These are phyloP conservation scores for Palythoa caribaeorum DNA, from an alignment of 92 coral and sea anemone genomes.

Conservation along the genomic window DNA sequence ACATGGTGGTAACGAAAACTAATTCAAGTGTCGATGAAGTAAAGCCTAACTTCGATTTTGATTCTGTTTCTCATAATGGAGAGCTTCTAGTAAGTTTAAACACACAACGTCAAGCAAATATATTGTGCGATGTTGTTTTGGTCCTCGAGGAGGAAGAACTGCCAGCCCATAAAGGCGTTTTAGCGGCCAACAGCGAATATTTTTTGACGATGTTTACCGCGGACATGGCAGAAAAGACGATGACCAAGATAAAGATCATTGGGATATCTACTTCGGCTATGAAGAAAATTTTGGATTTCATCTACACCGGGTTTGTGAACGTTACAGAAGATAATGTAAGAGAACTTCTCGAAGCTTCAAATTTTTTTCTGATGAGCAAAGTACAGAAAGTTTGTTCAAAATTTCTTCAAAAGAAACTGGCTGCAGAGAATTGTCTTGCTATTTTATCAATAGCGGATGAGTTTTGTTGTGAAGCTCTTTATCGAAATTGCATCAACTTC, in stretches of 20 bases:
- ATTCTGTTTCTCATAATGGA: slow-evolving; percentile 15
- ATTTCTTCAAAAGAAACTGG: slow-evolving; percentile 68
- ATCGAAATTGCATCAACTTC: slow-evolving; percentile 63
- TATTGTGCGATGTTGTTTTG: slow-evolving; percentile 83
- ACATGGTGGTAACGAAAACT: slow-evolving; percentile 16
- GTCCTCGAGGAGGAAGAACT: slow-evolving; percentile 78
- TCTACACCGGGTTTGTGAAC: slow-evolving; percentile 83
- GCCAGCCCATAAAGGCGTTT: slow-evolving; percentile 90
- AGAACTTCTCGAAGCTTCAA: slow-evolving; percentile 83
- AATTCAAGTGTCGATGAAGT: not conserved
- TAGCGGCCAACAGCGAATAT: slow-evolving; percentile 89
- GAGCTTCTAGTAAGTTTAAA: slow-evolving; percentile 63
- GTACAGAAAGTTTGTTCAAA: slow-evolving; percentile 78
- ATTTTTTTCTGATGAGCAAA: slow-evolving; percentile 70
- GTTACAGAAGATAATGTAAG: slow-evolving; percentile 73
- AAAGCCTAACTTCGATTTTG: not conserved
- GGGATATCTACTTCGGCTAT: slow-evolving; percentile 73
- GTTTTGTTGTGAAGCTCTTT: slow-evolving; percentile 69
- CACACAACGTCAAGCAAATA: slow-evolving; percentile 71
- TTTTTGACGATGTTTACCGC: slow-evolving; percentile 93
- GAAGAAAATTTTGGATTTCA: slow-evolving; percentile 72
- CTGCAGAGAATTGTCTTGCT: slow-evolving; percentile 76
- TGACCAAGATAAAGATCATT: slow-evolving; percentile 58
- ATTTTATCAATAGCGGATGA: slow-evolving; percentile 85
- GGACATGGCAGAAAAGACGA: slow-evolving; percentile 85